phyloP scores from a whole-genome alignment of 37 sponge, comb jelly and placozoan genomes.

The Aplysina aerophoba region DNA sequence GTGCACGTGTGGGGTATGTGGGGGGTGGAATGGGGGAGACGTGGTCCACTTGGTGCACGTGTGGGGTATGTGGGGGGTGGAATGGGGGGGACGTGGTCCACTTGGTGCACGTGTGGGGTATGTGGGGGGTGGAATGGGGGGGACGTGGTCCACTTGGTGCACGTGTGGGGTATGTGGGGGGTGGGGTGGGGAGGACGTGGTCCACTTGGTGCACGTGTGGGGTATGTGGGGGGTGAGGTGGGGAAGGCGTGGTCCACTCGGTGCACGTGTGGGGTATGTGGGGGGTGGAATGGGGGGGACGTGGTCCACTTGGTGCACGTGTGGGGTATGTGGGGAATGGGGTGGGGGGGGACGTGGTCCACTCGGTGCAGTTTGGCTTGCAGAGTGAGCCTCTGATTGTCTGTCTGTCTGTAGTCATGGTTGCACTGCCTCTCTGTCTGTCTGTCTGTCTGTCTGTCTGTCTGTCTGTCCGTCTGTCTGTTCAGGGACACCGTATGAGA shows the following conservation, averaged over 20 bases:
- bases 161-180: neutral
- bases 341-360: neutral
- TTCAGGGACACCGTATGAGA: constrained; percentile 81
- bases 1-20: constrained; percentile 89
- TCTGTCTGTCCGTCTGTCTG: neutral
- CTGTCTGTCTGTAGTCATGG: too few relatives aligned
- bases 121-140: too few relatives aligned
- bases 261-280: neutral
- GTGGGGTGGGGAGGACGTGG: constrained; percentile 69
- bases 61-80: too few relatives aligned
- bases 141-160: neutral
- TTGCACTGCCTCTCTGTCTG: too few relatives aligned
- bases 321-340: constrained; percentile 84
- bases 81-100: constrained; percentile 62
- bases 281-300: constrained; percentile 74
- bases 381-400: too few relatives aligned
- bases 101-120: constrained; percentile 89
- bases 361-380: neutral
- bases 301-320: constrained; percentile 72
- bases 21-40: too few relatives aligned
- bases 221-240: too few relatives aligned
- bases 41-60: neutral
- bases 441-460: neutral
- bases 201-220: constrained; percentile 82
- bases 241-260: neutral